A percentile compares a stretch with the other conserved stretches of the same genome.
Conservation (phyloP, 2,113 vertebrate genomes). For the Catharus minimus region DNA sequence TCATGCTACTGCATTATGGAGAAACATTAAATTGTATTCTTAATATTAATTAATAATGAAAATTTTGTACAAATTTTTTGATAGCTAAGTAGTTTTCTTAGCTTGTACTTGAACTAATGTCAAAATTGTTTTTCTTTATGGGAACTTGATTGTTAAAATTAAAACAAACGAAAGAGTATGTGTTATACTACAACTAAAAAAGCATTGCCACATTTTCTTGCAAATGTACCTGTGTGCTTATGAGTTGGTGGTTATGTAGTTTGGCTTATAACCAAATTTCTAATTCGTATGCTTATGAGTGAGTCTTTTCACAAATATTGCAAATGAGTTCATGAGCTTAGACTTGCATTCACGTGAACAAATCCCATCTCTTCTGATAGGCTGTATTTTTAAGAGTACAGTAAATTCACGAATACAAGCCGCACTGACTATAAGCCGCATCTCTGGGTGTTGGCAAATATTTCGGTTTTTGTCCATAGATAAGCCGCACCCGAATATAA, state of each 20-base stretch:
- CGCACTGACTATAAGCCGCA: too few relatives aligned
- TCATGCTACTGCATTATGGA: not conserved
- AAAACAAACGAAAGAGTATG: not conserved
- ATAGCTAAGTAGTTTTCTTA: not conserved
- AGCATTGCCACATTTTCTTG: not conserved
- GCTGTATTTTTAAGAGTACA: not conserved
- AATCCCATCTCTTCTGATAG: not conserved
- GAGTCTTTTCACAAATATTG: not conserved
- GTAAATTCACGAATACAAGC: too few relatives aligned
- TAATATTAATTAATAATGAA: not conserved
- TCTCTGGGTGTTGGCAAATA: too few relatives aligned
- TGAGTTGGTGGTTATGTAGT: not conserved
- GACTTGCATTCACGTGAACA: not conserved
- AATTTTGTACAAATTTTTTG: not conserved
- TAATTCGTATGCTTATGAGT: not conserved
- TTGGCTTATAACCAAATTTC: not conserved
- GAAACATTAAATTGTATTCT: not conserved
- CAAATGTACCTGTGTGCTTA: not conserved
- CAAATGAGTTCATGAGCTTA: not conserved
- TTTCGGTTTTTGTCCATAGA: too few relatives aligned
- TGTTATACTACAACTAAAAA: not conserved
- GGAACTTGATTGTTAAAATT: not conserved
- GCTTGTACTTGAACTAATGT: not conserved
- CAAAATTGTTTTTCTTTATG: not conserved
- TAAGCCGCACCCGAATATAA: too few relatives aligned